Conservation (phyloP, 2,113 vertebrate species). For the Mungos mungo region DNA sequence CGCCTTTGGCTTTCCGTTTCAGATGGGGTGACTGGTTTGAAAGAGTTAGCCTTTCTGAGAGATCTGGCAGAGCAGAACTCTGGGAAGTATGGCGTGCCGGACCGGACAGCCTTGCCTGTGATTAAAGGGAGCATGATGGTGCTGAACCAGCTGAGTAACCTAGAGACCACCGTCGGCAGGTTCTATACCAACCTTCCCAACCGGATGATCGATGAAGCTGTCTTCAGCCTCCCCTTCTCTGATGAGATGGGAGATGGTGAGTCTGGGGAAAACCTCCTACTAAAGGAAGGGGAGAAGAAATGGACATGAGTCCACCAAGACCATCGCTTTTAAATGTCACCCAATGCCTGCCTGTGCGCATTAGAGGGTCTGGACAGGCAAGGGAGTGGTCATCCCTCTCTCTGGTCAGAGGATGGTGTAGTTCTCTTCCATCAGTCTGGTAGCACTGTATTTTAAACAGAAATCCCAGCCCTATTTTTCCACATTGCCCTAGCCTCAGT, state of each 20-base stretch:
- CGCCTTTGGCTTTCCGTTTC: constrained; percentile 42
- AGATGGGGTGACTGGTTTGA: constrained; percentile 97
- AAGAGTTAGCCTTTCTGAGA: constrained; percentile 96
- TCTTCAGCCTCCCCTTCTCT: constrained; percentile 95
- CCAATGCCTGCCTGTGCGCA: background rate
- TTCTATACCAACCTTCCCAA: constrained; percentile 99
- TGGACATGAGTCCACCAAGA: background rate
- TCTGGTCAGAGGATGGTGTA: background rate
- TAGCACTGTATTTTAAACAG: background rate
- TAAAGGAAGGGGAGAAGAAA: background rate
- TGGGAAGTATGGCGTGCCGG: constrained; percentile 91
- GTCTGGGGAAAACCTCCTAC: constrained; percentile 64
- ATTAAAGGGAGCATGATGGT: constrained; percentile 99
- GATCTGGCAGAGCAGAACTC: constrained; percentile 98
- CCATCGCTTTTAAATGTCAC: background rate
- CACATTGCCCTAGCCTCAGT: background rate
- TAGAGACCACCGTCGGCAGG: constrained; percentile 96
- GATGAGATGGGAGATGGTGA: constrained; percentile 98
- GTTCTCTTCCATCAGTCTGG: background rate
- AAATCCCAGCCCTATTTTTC: background rate
- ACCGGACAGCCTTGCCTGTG: constrained; percentile 89
- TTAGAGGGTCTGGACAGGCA: background rate
- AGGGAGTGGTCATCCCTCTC: background rate
- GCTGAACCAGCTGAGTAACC: constrained; percentile 97
- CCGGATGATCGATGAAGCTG: constrained; percentile 96